Percentiles rank a stretch among this genome's conserved stretches.
phyloP scores from a whole-genome alignment of 30 jellyfish, hydroid and myxozoan species.

The Cassiopea xamachana region DNA sequence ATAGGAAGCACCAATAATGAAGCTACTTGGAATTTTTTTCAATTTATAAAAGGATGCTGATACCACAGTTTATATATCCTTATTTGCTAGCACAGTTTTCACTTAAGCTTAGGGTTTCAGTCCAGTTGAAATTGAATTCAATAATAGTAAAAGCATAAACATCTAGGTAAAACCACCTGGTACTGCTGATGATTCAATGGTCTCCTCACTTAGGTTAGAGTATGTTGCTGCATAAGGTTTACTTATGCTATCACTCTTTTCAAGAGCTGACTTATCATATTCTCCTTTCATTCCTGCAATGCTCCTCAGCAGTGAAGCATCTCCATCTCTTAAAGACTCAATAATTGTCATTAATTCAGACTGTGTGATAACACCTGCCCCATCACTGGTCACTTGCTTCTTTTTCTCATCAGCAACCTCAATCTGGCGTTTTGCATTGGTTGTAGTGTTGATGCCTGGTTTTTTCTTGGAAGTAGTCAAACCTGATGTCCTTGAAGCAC shows the following conservation, averaged over 20 bases:
- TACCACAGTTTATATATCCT: too few species aligned
- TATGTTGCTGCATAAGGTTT: background rate
- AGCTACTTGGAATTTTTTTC: too few species aligned
- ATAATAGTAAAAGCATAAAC: too few species aligned
- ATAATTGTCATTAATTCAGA: slow-evolving; percentile 29
- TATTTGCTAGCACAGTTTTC: too few species aligned
- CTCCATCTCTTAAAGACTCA: slow-evolving; percentile 43
- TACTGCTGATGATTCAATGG: background rate
- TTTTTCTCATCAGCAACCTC: background rate
- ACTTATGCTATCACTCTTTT: background rate
- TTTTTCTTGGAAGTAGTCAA: background rate
- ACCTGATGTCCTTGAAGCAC: background rate
- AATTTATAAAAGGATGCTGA: too few species aligned
- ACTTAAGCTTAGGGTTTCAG: too few species aligned
- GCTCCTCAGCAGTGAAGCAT: slow-evolving; percentile 13
- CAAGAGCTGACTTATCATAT: background rate
- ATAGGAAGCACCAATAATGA: too few species aligned
- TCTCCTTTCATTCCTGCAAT: background rate
- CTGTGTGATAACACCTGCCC: slow-evolving; percentile 51
- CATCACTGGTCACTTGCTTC: background rate
- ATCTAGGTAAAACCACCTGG: slow-evolving; percentile 24
- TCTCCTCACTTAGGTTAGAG: background rate
- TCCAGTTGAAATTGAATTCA: too few species aligned
- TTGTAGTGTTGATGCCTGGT: background rate
- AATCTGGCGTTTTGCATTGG: background rate